These are phyloP conservation scores for Patella ulyssiponensis DNA, from an alignment of 2,888 invertebrate genomes.

Conservation along the genomic window DNA sequence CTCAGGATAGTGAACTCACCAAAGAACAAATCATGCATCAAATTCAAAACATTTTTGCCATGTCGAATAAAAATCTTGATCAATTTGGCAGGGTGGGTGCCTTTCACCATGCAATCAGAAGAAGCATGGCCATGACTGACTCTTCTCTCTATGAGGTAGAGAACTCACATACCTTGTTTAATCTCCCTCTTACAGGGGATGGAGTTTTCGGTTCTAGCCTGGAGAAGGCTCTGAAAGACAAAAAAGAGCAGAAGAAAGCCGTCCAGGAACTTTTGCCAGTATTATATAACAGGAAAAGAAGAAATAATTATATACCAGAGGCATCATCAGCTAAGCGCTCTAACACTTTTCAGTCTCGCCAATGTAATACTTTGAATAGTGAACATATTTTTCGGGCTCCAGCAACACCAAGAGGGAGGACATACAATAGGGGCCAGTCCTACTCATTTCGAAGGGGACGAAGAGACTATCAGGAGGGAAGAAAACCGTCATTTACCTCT, in stretches of 20 bases:
- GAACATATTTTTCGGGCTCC: too few species aligned
- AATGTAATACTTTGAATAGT: too few species aligned
- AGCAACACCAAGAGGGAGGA: too few species aligned
- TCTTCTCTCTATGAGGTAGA: background rate
- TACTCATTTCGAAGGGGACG: too few species aligned
- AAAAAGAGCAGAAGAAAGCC: conserved; percentile 37
- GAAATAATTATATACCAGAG: background rate
- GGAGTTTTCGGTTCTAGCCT: conserved; percentile 35
- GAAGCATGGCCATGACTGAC: conserved; percentile 2
- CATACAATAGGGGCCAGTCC: too few species aligned
- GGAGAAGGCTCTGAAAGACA: conserved; percentile 28
- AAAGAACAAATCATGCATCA: background rate
- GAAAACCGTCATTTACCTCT: too few species aligned
- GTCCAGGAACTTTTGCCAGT: conserved; percentile 29
- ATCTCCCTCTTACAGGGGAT: background rate
- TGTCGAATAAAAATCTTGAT: background rate
- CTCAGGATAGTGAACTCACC: background rate
- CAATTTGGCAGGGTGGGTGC: background rate
- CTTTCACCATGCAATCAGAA: background rate
- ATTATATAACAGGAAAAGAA: conserved; percentile 1
- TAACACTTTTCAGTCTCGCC: too few species aligned
- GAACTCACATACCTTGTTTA: background rate
- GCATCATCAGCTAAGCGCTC: too few species aligned
- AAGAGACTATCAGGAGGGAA: too few species aligned
- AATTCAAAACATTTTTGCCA: background rate